Evolutionary conservation across 2,797 vertebrate genomes (phyloP), one percentile per base, ranked within the genome.

Genomic region (Urophycis tenuis): DNA sequence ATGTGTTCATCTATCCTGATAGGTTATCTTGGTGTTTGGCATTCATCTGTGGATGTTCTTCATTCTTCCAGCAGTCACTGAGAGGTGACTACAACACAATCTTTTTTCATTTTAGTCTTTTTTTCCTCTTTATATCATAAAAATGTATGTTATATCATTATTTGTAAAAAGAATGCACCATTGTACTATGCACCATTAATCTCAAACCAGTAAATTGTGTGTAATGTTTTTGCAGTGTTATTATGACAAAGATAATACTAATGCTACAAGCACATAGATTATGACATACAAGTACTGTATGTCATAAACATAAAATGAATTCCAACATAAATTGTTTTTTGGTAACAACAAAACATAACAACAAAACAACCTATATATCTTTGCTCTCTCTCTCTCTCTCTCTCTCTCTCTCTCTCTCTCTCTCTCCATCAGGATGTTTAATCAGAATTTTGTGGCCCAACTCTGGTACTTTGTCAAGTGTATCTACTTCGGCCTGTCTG

Each of bases 21-120:
- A 91, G 90, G 82, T 90, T 39, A 88, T 91, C 71, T 91, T 98
- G 75, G 96, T 99, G 77, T 91, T 98, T 4, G 95, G 96, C 69
- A 96, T 98, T 84, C 97, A 99, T 73, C 32, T 97, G 45, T 98
- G 96, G 96, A 98, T 98, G 97, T 99, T 99, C 91, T 97, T 99
- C 84, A 92, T 98, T 79, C 88, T 98, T 74, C 97, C 97, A 0
- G 95, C 94, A 0, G 96, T 99, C 87, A 98, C 97, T 0, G 95
- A 98, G 80, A 95, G 96, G 96, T 95, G 71, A 83, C n/a, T 29
- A 67, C 60, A 67, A 67, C 22, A 60, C 53, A 60, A 25, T 60
- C 53, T n/a, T n/a, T n/a, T n/a, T n/a, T n/a, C n/a, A n/a, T n/a
- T n/a, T n/a, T n/a, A n/a, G n/a, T n/a, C n/a, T n/a, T n/a, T n/a